These are phyloP conservation scores for Girardia tigrina DNA, from an alignment of 2,888 invertebrate species.

Conservation along the genomic window DNA sequence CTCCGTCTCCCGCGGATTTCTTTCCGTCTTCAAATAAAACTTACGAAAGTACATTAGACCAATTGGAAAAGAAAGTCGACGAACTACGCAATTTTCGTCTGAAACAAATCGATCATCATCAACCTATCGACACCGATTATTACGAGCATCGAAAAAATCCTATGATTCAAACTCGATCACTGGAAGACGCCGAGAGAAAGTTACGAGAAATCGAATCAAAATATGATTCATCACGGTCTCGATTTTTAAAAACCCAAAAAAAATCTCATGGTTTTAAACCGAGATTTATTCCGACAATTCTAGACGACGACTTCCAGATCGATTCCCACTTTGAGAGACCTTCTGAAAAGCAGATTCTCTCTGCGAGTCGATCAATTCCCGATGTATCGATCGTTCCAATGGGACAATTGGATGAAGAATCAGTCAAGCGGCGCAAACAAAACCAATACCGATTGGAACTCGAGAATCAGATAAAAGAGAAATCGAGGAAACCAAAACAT, in stretches of 20 bases:
- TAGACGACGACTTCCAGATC: constrained; percentile 25
- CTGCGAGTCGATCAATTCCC: not conserved
- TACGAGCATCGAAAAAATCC: not conserved
- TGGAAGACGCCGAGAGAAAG: constrained; percentile 17
- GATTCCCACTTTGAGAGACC: not conserved
- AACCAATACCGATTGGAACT: constrained; percentile 40
- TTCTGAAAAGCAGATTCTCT: not conserved
- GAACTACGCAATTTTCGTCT: constrained; percentile 23
- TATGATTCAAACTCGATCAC: not conserved
- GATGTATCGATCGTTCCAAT: constrained; percentile 15
- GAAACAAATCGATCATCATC: not conserved
- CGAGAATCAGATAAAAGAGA: constrained; percentile 40
- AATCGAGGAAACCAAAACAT: constrained; percentile 43
- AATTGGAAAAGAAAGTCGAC: constrained; percentile 26
- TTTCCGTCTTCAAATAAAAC: not conserved
- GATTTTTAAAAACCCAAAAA: not conserved
- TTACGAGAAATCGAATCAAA: constrained; percentile 14
- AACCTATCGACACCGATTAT: not conserved
- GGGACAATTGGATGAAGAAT: constrained; percentile 11
- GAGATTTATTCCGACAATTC: not conserved
- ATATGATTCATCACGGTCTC: constrained; percentile 20
- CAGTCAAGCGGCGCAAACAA: constrained; percentile 37
- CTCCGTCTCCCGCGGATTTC: not conserved
- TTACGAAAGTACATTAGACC: not conserved
- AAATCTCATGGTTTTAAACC: too few species aligned